phyloP scores from a whole-genome alignment of 2,888 invertebrate species.

The Melanchra persicariae region DNA sequence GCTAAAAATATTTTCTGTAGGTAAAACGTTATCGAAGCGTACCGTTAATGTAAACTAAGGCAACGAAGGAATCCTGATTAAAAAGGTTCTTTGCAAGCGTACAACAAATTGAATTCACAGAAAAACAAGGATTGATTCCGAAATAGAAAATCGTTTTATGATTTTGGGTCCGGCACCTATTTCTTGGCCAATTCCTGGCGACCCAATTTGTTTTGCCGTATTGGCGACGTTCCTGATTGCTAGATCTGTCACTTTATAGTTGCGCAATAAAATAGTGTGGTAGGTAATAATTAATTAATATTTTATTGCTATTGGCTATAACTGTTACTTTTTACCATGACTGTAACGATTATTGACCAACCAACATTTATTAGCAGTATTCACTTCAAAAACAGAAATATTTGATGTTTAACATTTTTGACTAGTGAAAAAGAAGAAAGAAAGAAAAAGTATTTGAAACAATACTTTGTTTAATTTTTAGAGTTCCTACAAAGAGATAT shows the following conservation, averaged over 20 bases:
- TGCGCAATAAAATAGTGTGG: slow-evolving; percentile 19
- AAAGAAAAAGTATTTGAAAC: not conserved
- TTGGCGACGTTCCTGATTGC: slow-evolving; percentile 38
- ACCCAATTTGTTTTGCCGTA: slow-evolving; percentile 64
- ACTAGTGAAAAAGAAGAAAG: not conserved
- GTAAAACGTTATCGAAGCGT: slow-evolving; percentile 56
- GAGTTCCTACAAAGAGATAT: too few species aligned
- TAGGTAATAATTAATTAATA: slow-evolving; percentile 11
- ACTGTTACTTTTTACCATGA: too few species aligned
- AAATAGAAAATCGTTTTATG: slow-evolving; percentile 75
- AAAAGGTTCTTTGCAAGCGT: slow-evolving; percentile 74
- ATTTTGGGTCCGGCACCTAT: slow-evolving; percentile 68
- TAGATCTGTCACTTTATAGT: slow-evolving; percentile 31
- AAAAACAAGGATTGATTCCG: slow-evolving; percentile 73
- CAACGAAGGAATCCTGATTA: slow-evolving; percentile 72
- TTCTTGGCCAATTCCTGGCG: slow-evolving; percentile 54
- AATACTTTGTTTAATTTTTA: not conserved
- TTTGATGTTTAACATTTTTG: not conserved
- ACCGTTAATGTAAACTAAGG: slow-evolving; percentile 75
- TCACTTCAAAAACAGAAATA: not conserved
- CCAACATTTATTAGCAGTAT: too few species aligned
- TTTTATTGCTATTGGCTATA: not conserved
- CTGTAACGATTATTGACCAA: too few species aligned
- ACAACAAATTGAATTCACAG: slow-evolving; percentile 75
- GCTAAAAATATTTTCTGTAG: slow-evolving; percentile 35